Conservation (phyloP, 1,140 invertebrate genomes). For the Apis dorsata region DNA sequence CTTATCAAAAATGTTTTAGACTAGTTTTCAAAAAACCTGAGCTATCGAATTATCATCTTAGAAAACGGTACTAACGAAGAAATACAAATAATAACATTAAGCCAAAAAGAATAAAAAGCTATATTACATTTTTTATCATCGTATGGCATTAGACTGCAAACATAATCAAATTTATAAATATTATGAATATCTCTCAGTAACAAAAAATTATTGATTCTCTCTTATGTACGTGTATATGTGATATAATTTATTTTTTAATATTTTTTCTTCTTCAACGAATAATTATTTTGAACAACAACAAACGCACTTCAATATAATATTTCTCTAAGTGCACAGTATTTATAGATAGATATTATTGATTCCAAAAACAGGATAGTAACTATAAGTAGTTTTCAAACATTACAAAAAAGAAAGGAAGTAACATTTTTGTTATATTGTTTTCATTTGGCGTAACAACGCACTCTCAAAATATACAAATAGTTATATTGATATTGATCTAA, state of each 20-base stretch:
- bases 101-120: constrained; percentile 22
- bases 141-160: constrained; percentile 7
- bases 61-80: background rate
- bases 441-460: background rate
- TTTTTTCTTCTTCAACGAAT: constrained; percentile 10
- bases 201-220: constrained; percentile 34
- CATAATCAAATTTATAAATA: constrained; percentile 25
- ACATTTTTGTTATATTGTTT: background rate
- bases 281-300: constrained; percentile 12
- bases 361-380: background rate
- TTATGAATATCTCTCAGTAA: constrained; percentile 33
- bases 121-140: background rate
- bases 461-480: constrained; percentile 31
- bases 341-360: background rate
- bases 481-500: constrained; percentile 5
- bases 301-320: background rate
- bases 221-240: constrained; percentile 2
- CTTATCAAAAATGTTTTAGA: constrained; percentile 20
- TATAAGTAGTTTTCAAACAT: background rate
- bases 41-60: constrained; percentile 11
- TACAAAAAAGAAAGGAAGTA: background rate
- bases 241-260: constrained; percentile 24
- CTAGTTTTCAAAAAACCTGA: constrained; percentile 31
- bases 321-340: background rate
- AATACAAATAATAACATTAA: background rate